Evolutionary conservation across 2,888 invertebrate genomes (phyloP).

Genomic region (Aporophyla nigra): DNA sequence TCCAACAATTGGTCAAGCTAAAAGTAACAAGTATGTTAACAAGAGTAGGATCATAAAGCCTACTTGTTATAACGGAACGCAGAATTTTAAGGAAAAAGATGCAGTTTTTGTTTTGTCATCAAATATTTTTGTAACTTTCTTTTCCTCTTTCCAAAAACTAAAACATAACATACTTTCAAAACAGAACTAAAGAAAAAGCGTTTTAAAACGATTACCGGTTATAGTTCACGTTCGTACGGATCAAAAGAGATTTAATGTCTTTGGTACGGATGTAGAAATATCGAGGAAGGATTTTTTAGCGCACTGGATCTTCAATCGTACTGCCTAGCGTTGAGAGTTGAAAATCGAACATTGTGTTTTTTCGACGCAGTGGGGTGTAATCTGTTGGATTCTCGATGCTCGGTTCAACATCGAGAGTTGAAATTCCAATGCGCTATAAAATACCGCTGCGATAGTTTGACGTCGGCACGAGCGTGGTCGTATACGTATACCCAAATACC

Average conservation of each 20-base stretch:
- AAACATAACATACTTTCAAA: not conserved
- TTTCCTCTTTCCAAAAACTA: not conserved
- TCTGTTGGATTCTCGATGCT: too few species aligned
- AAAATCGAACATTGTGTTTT: too few species aligned
- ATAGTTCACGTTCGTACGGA: not conserved
- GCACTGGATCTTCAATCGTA: too few species aligned
- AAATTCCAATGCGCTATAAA: too few species aligned
- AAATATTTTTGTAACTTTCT: not conserved
- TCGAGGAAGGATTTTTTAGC: too few species aligned
- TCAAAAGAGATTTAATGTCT: too few species aligned
- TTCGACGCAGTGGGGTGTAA: too few species aligned
- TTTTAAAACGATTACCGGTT: not conserved
- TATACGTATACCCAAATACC: not conserved
- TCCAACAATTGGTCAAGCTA: not conserved
- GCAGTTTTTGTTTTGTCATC: not conserved
- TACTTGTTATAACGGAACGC: not conserved
- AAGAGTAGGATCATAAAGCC: not conserved
- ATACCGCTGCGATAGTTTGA: too few species aligned
- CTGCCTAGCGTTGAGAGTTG: too few species aligned
- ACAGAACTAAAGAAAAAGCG: not conserved
- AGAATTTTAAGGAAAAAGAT: constrained; percentile 1
- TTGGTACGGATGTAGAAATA: too few species aligned
- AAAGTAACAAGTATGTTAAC: constrained; percentile 6
- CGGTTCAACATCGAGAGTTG: too few species aligned
- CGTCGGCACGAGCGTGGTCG: too few species aligned